A percentile compares a stretch with the other conserved stretches of the same genome.
Conservation (phyloP, 2,797 vertebrate genomes). For the Emydoidea blandingii region DNA sequence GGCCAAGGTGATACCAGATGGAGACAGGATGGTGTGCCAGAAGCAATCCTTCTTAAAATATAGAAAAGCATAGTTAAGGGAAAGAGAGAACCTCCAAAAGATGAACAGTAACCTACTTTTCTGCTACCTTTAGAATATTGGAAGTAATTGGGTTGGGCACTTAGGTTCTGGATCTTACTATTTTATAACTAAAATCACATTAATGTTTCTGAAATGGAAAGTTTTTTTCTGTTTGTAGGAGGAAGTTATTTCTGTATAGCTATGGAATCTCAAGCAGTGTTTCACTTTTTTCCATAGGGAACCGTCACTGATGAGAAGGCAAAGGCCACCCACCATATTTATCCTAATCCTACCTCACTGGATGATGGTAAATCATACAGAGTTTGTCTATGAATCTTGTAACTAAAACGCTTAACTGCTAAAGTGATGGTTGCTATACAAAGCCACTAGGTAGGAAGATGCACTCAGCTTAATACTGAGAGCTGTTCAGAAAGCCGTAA, state of each 20-base stretch:
- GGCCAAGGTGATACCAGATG: neutral
- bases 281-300: slow-evolving; percentile 81
- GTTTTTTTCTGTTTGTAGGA: neutral
- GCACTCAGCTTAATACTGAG: neutral
- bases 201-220: neutral
- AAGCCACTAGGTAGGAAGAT: neutral
- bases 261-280: neutral
- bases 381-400: neutral
- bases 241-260: neutral
- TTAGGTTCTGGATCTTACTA: neutral
- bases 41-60: neutral
- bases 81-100: neutral
- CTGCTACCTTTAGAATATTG: neutral
- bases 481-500: neutral
- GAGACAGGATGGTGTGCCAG: neutral
- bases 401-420: rapidly evolving
- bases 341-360: slow-evolving; percentile 87
- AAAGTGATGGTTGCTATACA: neutral
- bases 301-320: slow-evolving; percentile 96
- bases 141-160: neutral
- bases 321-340: slow-evolving; percentile 95
- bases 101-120: neutral
- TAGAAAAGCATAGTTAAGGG: neutral
- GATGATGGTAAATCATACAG: slow-evolving; percentile 89
- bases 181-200: neutral